Evolutionary conservation across 2,888 invertebrate genomes (phyloP), one percentile per base, ranked within the genome.

Genomic region (Alitta virens): DNA sequence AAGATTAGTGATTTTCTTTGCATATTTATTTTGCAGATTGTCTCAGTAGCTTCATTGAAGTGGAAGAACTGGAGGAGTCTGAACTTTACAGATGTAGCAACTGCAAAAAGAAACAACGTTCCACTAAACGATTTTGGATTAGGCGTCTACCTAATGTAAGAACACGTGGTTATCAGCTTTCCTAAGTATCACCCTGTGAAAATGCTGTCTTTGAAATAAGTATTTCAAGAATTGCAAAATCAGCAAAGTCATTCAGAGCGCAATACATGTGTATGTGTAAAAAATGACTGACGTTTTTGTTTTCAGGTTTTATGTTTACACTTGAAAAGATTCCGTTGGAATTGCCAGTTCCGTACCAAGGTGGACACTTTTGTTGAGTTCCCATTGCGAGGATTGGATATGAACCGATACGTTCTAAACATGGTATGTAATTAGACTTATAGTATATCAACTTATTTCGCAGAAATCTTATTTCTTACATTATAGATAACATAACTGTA

Each of bases 81-180:
- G 91, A 92, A 78, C 86, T 91, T 33, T 91, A 91, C 78, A 89
- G 88, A 82, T 92, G 92, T 83, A 88, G 88, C 78, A 88, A 88
- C 75, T 92, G 92, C 79, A 89, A 90, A 81, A 87, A 88, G 76
- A 90, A 89, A 78, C 91, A 91, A 79, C 86, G 88, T 72, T 91
- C 91, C 7, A 91, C 91, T 16, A 92, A 92, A 81, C 89, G 91
- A 80, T 91, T 92, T 83, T 90, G 91, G 89, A 89, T 92, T 75
- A 85, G 90, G 66, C 84, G 90, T 73, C 84, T 91, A 75, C 91
- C 91, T 68, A 90, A 91, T 82, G 91, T 87, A 79, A 82, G 84
- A n/a, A n/a, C n/a, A n/a, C n/a, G n/a, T n/a, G n/a, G n/a, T n/a
- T n/a, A n/a, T n/a, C n/a, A n/a, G n/a, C n/a, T n/a, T n/a, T n/a